phyloP scores from a whole-genome alignment of 2,888 invertebrate species.

The Drosophila lacicola region DNA sequence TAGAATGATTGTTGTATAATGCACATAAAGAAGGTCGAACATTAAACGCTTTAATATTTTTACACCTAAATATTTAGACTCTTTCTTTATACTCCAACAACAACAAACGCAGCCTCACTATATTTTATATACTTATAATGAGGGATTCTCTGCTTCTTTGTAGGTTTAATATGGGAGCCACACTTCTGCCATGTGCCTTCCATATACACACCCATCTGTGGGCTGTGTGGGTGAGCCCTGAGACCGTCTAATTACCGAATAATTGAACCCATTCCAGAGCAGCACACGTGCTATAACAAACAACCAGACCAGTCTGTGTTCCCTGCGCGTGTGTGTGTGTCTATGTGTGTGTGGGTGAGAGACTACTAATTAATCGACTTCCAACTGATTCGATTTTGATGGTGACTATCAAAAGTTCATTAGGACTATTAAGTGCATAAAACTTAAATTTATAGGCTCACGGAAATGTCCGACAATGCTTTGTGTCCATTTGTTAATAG shows the following conservation, averaged over 20 bases:
- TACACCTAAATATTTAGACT: conserved; percentile 70
- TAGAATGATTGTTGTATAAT: conserved; percentile 78
- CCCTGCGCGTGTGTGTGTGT: neutral
- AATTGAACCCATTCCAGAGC: conserved; percentile 61
- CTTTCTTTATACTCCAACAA: conserved; percentile 6
- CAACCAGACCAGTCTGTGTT: conserved; percentile 11
- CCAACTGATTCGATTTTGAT: conserved; percentile 79
- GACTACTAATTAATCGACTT: conserved; percentile 79
- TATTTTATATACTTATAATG: conserved; percentile 6
- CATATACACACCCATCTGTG: neutral
- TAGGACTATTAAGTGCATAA: conserved; percentile 64
- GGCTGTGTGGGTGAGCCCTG: conserved; percentile 10
- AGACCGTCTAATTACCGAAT: conserved; percentile 73
- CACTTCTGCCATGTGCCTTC: conserved; percentile 39
- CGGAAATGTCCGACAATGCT: conserved; percentile 6
- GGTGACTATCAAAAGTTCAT: conserved; percentile 78
- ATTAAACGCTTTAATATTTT: conserved; percentile 75
- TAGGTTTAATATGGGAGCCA: conserved; percentile 19
- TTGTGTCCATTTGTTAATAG: conserved; percentile 7
- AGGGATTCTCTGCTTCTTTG: conserved; percentile 20
- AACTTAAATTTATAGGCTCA: conserved; percentile 56
- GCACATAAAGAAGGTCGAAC: conserved; percentile 66
- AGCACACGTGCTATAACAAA: conserved; percentile 68
- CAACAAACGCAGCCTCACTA: conserved; percentile 11
- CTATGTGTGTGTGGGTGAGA: conserved; percentile 30